These are phyloP conservation scores for Diarsia mendica DNA, from an alignment of 2,888 invertebrate species.

Conservation along the genomic window DNA sequence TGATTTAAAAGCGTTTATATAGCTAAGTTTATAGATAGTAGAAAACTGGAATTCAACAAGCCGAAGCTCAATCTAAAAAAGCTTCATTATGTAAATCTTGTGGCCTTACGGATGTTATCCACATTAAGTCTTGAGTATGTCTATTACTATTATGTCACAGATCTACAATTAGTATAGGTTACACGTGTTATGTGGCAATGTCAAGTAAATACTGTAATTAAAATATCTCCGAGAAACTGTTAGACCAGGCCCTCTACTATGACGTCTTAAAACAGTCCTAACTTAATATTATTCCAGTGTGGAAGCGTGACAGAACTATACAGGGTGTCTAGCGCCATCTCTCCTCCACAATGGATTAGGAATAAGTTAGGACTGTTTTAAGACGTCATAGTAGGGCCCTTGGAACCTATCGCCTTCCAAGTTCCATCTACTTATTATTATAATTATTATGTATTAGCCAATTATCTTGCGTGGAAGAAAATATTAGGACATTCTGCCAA, in stretches of 20 bases:
- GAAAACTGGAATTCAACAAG: background rate
- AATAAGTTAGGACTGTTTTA: too few species aligned
- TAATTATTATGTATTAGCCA: conserved; percentile 21
- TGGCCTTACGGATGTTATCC: background rate
- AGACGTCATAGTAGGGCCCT: too few species aligned
- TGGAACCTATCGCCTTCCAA: conserved; percentile 26
- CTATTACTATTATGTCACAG: conserved; percentile 33
- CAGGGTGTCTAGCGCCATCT: too few species aligned
- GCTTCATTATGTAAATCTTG: background rate
- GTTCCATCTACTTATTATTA: conserved; percentile 45
- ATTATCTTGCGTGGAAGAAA: background rate
- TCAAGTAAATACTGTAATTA: conserved; percentile 35
- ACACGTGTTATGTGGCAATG: conserved; percentile 21
- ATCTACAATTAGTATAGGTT: background rate
- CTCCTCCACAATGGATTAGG: too few species aligned
- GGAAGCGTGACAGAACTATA: too few species aligned
- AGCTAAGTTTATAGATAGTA: background rate
- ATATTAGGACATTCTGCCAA: background rate
- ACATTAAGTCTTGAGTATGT: background rate
- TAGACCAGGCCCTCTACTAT: too few species aligned
- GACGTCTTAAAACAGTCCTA: too few species aligned
- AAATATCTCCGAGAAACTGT: conserved; percentile 40
- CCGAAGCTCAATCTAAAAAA: background rate
- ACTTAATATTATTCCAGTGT: too few species aligned
- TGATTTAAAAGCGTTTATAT: background rate